A percentile compares a stretch with the other conserved stretches of the same genome.
phyloP scores from a whole-genome alignment of 2,888 invertebrate genomes.

The Himalopsyche tibetana region DNA sequence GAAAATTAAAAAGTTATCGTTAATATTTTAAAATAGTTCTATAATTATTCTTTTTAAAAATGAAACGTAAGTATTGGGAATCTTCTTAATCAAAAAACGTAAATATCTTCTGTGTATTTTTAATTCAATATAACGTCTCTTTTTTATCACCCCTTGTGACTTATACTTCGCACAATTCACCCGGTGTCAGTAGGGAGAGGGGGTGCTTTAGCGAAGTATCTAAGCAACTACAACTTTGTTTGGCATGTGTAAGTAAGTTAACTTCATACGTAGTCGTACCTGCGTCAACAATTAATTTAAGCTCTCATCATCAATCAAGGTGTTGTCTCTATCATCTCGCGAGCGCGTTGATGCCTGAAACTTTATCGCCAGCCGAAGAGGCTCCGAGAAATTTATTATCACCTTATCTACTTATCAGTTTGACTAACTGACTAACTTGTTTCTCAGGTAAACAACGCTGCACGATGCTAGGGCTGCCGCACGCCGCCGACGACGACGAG shows the following conservation, averaged over 20 bases:
- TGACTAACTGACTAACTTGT: constrained; percentile 62
- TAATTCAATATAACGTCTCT: too few species aligned
- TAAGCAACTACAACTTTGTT: constrained; percentile 63
- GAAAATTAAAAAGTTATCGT: too few species aligned
- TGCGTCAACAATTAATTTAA: constrained; percentile 67
- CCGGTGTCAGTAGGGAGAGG: constrained; percentile 36
- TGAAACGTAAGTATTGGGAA: too few species aligned
- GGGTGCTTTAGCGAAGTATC: constrained; percentile 61
- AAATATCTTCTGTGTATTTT: too few species aligned
- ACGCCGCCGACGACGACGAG: constrained; percentile 81
- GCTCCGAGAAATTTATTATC: constrained; percentile 66
- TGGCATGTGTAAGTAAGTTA: constrained; percentile 61
- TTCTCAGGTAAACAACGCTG: constrained; percentile 61
- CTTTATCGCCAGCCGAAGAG: constrained; percentile 62
- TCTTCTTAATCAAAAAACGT: too few species aligned
- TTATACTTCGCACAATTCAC: constrained; percentile 23
- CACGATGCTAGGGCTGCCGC: constrained; percentile 74
- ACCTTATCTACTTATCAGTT: constrained; percentile 65
- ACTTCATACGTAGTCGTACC: constrained; percentile 60
- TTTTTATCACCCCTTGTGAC: constrained; percentile 22
- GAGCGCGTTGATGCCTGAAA: constrained; percentile 64
- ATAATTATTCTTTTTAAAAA: too few species aligned
- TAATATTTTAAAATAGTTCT: too few species aligned
- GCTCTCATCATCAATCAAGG: constrained; percentile 67
- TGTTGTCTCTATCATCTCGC: constrained; percentile 65